Base-by-base conservation (phyloP, 1,140 invertebrate genomes). In the Ceratina japonica region DNA sequence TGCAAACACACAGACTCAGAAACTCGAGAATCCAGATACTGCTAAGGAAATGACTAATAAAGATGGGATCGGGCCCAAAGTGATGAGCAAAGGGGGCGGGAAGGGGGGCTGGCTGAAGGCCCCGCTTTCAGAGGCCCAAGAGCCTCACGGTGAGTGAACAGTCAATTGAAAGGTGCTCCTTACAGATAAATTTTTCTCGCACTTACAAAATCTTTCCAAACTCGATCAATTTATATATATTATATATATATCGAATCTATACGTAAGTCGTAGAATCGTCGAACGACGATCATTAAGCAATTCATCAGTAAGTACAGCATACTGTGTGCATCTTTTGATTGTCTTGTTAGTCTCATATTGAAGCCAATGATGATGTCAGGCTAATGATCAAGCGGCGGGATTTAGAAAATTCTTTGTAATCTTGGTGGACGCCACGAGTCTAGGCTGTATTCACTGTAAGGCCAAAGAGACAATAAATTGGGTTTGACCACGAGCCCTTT, bases 111-210 rank as follows among this genome's bases (percentile, higher is more conserved):
- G 91, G 92, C 88, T 92, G 88, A 93, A 92, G 89, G 91, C 91
- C 88, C 91, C 90, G 81, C 89, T 92, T 80, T 92, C 92, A 82
- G 92, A 92, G 89, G 91, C 92, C 86, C 91, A 91, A 85, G 90
- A 93, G 93, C 93, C 93, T 91, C 93, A 94, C 91, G 94, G 94
- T 94, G 94, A 92, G 91, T 91, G 84, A 87, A 81, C 81, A 89
- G 84, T 81, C 82, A 70, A 87, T 86, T 77, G 83, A 85, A 90
- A 88, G 87, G 83, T 88, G 83, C 75, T 75, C 85, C 87, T 89
- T 91, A 79, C 73, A 61, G 86, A 89, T 80, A 84, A 89, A 89
- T 89, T 82, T 87, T 58, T 56, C 75, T 31, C 3, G 16, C 20
- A 20, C 22, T 54, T 31, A 8, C 1, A 16, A 52, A 2, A 68